These are phyloP conservation scores for Apodemia zela DNA, from an alignment of 2,888 invertebrate genomes.

Conservation along the genomic window DNA sequence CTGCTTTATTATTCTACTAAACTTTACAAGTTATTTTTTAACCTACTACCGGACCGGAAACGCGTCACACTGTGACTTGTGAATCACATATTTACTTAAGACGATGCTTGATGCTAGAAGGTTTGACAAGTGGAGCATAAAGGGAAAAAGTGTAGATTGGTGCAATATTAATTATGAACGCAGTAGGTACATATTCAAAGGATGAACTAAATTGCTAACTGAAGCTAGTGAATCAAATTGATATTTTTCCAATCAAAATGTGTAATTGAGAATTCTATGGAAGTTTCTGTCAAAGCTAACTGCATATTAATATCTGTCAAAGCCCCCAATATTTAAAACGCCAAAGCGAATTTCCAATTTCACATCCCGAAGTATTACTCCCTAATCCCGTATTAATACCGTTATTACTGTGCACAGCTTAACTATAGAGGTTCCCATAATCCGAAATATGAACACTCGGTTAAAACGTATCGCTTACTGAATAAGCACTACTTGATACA, in stretches of 20 bases:
- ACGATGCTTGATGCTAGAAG: no score
- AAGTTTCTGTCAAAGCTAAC: neutral
- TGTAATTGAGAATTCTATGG: neutral
- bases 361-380: constrained; percentile 35
- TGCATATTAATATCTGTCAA: constrained; percentile 23
- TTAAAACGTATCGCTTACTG: constrained; percentile 17
- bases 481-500: neutral
- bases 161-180: no score
- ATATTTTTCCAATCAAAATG: neutral
- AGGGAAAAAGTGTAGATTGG: no score
- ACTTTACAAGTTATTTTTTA: no score
- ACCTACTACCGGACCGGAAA: no score
- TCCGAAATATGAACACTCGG: constrained; percentile 22
- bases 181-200: no score
- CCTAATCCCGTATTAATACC: constrained; percentile 51
- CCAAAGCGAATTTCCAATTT: constrained; percentile 31
- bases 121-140: no score
- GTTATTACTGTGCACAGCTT: constrained; percentile 35
- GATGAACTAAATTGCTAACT: no score
- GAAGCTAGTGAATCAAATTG: neutral
- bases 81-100: no score
- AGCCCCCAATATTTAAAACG: constrained; percentile 30
- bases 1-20: no score
- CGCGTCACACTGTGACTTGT: no score
- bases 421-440: constrained; percentile 14